Evolutionary conservation across 2,888 invertebrate genomes (phyloP).

Genomic region (Thymelicus acteon): DNA sequence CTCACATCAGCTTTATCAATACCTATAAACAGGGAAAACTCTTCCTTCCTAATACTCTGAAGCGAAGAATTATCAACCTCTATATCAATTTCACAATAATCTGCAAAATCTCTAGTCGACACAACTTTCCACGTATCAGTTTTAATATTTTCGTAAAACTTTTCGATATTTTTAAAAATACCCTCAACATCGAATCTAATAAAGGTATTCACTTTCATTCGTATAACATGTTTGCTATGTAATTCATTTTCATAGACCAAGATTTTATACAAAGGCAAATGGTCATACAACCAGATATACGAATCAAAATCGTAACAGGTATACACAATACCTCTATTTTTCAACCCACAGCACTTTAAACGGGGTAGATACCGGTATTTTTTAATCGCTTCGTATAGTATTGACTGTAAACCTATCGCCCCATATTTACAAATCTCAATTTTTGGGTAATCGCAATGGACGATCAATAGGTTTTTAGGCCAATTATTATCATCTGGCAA

Average conservation of each 20-base stretch:
- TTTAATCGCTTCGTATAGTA: neutral
- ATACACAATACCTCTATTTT: slow-evolving; percentile 58
- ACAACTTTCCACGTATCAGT: slow-evolving; percentile 55
- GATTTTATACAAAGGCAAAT: neutral
- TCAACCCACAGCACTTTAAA: slow-evolving; percentile 60
- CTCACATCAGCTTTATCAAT: slow-evolving; percentile 52
- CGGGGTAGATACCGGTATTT: slow-evolving; percentile 47
- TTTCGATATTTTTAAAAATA: slow-evolving; percentile 51
- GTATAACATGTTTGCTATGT: slow-evolving; percentile 45
- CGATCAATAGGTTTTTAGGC: slow-evolving; percentile 5
- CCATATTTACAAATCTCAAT: neutral
- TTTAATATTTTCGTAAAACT: slow-evolving; percentile 54
- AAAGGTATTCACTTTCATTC: slow-evolving; percentile 51
- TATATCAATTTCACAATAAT: slow-evolving; percentile 42
- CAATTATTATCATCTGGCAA: neutral
- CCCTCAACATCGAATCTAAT: slow-evolving; percentile 47
- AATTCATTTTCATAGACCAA: neutral
- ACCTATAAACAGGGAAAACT: slow-evolving; percentile 58
- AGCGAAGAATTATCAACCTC: slow-evolving; percentile 55
- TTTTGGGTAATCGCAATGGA: neutral
- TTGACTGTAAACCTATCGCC: neutral
- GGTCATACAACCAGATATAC: slow-evolving; percentile 1
- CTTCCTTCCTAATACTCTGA: slow-evolving; percentile 50
- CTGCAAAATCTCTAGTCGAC: slow-evolving; percentile 38
- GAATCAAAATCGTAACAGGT: slow-evolving; percentile 48